Percentiles rank a stretch among this genome's conserved stretches.
phyloP scores from a whole-genome alignment of 2,888 invertebrate genomes.

The Pedicia rivosa region DNA sequence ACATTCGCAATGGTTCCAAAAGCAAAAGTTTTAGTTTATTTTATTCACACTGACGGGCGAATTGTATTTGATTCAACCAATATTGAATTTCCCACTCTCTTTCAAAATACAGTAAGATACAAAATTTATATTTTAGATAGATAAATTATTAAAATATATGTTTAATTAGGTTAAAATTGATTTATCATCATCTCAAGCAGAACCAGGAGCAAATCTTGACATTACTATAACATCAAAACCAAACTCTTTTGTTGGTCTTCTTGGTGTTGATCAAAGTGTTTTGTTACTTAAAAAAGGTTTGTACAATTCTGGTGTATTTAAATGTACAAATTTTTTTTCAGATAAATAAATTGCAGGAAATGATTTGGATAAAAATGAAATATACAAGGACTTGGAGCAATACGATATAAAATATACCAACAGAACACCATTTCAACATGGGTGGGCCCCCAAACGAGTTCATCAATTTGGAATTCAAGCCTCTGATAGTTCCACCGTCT shows the following conservation, averaged over 20 bases:
- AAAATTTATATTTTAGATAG: no score
- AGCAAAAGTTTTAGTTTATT: constrained; percentile 65
- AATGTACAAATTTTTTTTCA: no score
- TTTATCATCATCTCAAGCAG: constrained; percentile 43
- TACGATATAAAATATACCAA: constrained; percentile 36
- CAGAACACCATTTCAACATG: no score
- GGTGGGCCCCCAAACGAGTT: no score
- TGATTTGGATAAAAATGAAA: constrained; percentile 34
- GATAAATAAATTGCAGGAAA: no score
- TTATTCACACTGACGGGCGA: constrained; percentile 51
- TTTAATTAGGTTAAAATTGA: constrained; percentile 55
- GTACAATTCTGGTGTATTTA: no score
- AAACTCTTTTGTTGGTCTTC: constrained; percentile 70
- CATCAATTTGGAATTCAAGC: no score
- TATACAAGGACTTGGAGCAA: constrained; percentile 42
- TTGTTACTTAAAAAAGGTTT: constrained; percentile 49
- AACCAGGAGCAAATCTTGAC: constrained; percentile 64
- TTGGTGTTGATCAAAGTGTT: constrained; percentile 80
- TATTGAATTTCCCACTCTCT: constrained; percentile 42
- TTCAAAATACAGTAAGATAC: constrained; percentile 74
- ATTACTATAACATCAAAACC: constrained; percentile 65
- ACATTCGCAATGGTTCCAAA: constrained; percentile 71
- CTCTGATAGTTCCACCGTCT: no score
- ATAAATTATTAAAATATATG: no score
- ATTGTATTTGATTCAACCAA: constrained; percentile 73